Evolutionary conservation across 2,797 vertebrate genomes (phyloP).

Genomic region (Peromyscus melanophrys): DNA sequence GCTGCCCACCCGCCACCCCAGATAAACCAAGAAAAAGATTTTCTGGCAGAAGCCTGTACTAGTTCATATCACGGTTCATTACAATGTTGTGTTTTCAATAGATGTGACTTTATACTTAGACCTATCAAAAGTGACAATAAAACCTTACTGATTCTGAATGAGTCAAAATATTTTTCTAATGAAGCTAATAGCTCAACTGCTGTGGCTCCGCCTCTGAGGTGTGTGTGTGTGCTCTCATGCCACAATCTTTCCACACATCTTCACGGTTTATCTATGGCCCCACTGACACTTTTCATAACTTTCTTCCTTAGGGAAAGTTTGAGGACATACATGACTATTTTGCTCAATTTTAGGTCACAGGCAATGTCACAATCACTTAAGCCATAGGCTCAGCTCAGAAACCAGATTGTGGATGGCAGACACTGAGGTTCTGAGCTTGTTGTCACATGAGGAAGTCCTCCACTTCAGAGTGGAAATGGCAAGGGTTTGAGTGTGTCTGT

Average conservation of each 20-base stretch:
- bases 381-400: not conserved
- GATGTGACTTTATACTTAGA: not conserved
- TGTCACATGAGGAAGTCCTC: not conserved
- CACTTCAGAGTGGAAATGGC: not conserved
- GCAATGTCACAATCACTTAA: not conserved
- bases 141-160: not conserved
- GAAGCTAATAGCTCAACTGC: not conserved
- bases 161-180: not conserved
- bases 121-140: not conserved
- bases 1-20: not conserved
- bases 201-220: not conserved
- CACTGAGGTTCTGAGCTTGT: no score
- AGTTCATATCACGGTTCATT: not conserved
- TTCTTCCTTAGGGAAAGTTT: not conserved
- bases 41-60: not conserved
- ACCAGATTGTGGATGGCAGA: not conserved
- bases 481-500: not conserved
- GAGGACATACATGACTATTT: not conserved
- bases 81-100: not conserved
- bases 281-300: not conserved
- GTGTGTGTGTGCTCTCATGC: not conserved
- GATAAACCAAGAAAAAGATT: not conserved
- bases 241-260: not conserved
- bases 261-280: no score
- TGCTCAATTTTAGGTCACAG: not conserved